phyloP scores from a whole-genome alignment of 2,113 vertebrate species.

The Chloropsis cyanopogon region DNA sequence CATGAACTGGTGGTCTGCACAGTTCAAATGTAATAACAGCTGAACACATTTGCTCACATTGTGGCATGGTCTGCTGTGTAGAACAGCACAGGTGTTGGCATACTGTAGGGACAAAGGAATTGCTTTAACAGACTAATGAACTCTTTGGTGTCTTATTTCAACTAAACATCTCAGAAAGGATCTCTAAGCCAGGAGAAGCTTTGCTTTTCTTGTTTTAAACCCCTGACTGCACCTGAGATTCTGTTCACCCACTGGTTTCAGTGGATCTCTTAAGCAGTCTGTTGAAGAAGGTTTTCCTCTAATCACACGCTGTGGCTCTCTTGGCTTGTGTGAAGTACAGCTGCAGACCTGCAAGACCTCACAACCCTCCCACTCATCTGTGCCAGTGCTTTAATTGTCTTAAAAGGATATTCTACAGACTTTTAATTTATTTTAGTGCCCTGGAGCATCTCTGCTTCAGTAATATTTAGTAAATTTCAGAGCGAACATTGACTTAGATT shows the following conservation, averaged over 20 bases:
- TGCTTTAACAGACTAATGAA: not conserved
- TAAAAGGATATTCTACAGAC: not conserved
- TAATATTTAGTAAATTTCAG: not conserved
- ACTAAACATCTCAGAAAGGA: not conserved
- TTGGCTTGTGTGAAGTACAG: not conserved
- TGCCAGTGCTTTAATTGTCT: not conserved
- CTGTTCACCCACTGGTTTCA: not conserved
- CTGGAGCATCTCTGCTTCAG: not conserved
- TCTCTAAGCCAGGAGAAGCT: not conserved
- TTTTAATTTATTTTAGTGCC: not conserved
- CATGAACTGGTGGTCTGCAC: not conserved
- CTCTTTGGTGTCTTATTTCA: not conserved
- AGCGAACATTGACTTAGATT: not conserved
- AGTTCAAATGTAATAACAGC: not conserved
- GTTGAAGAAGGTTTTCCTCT: not conserved
- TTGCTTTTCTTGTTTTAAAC: not conserved
- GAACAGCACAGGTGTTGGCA: not conserved
- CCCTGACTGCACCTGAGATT: not conserved
- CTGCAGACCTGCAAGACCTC: not conserved
- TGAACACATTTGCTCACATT: accelerated
- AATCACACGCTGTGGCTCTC: accelerated
- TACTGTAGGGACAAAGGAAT: not conserved
- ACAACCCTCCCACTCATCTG: not conserved
- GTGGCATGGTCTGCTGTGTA: accelerated
- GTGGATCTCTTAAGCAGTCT: not conserved